phyloP scores from a whole-genome alignment of 2,888 invertebrate species.

The Parnassius glacialis region DNA sequence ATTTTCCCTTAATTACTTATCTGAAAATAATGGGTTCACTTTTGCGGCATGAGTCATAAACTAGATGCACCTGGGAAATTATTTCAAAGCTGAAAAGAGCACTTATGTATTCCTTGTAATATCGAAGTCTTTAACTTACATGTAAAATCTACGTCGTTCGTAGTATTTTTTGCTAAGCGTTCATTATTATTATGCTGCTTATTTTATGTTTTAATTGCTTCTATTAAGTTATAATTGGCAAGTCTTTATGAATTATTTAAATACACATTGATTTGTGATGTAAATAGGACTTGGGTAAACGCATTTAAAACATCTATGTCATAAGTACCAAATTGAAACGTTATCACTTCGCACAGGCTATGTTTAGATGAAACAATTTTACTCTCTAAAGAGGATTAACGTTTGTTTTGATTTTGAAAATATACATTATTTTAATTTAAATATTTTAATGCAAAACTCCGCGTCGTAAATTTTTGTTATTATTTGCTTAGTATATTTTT shows the following conservation, averaged over 20 bases:
- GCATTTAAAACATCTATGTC: not conserved
- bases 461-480: too few relatives aligned
- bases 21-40: constrained; percentile 14
- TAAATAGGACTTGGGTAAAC: not conserved
- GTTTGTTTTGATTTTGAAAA: not conserved
- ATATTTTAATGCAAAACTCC: not conserved
- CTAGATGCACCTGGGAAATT: constrained; percentile 14
- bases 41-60: constrained; percentile 14
- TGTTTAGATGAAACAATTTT: constrained; percentile 7
- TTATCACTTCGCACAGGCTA: constrained; percentile 14
- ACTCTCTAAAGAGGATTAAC: constrained; percentile 19
- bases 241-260: too few relatives aligned
- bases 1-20: constrained; percentile 8
- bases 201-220: too few relatives aligned
- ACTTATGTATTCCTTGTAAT: constrained; percentile 4
- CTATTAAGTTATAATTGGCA: too few relatives aligned
- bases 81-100: constrained; percentile 14
- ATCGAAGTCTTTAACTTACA: constrained; percentile 7
- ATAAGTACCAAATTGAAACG: constrained; percentile 8
- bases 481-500: too few relatives aligned
- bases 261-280: too few relatives aligned
- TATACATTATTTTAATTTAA: not conserved
- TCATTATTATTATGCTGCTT: too few relatives aligned
- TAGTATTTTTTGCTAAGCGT: too few relatives aligned
- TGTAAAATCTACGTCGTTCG: not conserved